These are phyloP conservation scores for Rhamphomyia laevipes DNA, from an alignment of 2,888 invertebrate genomes.

Conservation along the genomic window DNA sequence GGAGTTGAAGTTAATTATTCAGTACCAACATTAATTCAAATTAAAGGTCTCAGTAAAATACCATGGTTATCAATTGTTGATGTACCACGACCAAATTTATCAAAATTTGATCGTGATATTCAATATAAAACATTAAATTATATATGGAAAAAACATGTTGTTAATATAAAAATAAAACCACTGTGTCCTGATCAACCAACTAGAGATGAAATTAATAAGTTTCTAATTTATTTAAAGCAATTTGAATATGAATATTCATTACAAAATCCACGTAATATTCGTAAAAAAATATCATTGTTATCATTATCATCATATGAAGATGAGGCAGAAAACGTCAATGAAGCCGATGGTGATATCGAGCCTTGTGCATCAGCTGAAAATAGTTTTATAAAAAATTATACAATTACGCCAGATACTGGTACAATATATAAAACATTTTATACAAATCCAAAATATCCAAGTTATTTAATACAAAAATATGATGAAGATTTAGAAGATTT, in stretches of 20 bases:
- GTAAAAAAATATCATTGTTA: neutral
- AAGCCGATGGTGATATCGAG: neutral
- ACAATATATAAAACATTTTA: neutral
- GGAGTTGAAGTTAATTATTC: neutral
- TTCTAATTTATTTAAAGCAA: neutral
- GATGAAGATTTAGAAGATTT: slow-evolving; percentile 1
- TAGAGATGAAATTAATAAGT: neutral
- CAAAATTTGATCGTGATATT: neutral
- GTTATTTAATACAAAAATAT: neutral
- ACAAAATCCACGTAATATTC: neutral
- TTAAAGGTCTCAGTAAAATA: neutral
- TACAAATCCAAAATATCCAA: neutral
- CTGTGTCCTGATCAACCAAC: neutral
- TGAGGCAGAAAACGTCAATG: neutral
- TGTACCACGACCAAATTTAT: neutral
- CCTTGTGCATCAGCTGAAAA: no score
- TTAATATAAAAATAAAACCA: neutral
- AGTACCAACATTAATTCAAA: no score
- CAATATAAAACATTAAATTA: neutral
- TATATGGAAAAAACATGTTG: neutral
- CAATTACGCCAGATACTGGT: neutral
- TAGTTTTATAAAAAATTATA: neutral
- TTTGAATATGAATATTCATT: neutral
- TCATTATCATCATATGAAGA: neutral
- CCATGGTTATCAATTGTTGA: neutral